Evolutionary conservation across 2,797 vertebrate species (phyloP).

Genomic region (Sebastolobus altivelis): DNA sequence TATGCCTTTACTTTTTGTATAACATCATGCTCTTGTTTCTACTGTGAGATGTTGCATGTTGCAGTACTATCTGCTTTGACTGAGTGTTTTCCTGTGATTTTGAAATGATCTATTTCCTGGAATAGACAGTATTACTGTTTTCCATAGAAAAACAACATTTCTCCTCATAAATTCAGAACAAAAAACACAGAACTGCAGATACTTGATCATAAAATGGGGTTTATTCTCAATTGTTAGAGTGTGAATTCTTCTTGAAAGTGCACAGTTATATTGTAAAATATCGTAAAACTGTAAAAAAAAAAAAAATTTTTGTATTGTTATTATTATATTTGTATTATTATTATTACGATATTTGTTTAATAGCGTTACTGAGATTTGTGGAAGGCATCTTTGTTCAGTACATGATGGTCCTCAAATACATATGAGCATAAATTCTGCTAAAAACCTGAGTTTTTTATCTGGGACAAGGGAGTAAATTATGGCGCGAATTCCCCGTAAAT

Average conservation of each 20-base stretch:
- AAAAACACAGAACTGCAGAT: conserved; percentile 1
- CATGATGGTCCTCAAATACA: neutral
- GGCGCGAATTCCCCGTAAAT: neutral
- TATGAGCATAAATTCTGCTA: neutral
- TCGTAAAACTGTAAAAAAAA: no score
- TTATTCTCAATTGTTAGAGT: neutral
- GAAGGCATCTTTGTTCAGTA: neutral
- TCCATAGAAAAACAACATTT: neutral
- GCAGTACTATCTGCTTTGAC: conserved; percentile 10
- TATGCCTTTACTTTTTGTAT: conserved; percentile 29
- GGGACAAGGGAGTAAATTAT: neutral
- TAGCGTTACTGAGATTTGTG: neutral
- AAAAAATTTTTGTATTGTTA: no score
- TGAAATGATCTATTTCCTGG: neutral
- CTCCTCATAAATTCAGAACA: neutral
- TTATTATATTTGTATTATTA: no score
- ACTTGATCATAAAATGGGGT: neutral
- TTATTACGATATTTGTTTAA: no score
- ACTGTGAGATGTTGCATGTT: conserved; percentile 54
- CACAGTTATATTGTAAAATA: neutral
- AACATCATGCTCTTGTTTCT: conserved; percentile 29
- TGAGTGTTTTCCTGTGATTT: conserved; percentile 16
- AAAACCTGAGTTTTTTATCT: neutral
- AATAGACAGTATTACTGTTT: neutral
- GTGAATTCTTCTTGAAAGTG: neutral